These are phyloP conservation scores for Euphonia xanthogaster DNA, from an alignment of 2,797 vertebrate genomes.

Conservation along the genomic window DNA sequence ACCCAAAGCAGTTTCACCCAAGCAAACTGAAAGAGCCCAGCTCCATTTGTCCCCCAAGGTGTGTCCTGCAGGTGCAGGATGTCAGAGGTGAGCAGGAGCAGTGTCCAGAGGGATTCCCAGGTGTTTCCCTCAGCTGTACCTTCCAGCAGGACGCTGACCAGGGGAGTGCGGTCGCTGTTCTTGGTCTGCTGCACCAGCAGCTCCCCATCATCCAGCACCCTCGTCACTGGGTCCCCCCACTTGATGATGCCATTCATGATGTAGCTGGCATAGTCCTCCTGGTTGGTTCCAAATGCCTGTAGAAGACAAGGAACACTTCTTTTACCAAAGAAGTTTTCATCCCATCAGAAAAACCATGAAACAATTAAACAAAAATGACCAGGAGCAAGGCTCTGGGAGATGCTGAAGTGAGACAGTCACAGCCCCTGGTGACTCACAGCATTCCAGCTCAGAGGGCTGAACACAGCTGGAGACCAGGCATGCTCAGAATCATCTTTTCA, in stretches of 20 bases:
- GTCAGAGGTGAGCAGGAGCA: background rate
- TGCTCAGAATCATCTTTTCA: background rate
- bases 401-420: background rate
- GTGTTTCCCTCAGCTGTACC: conserved; percentile 66
- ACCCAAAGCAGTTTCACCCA: background rate
- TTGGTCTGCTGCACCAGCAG: conserved; percentile 94
- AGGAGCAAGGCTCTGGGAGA: background rate
- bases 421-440: background rate
- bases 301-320: background rate
- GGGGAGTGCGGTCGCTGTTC: conserved; percentile 93
- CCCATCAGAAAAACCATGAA: background rate
- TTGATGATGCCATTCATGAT: conserved; percentile 96
- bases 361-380: background rate
- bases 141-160: conserved; percentile 93
- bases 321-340: background rate
- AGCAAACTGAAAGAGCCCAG: background rate
- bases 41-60: accelerated
- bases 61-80: background rate
- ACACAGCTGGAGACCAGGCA: background rate
- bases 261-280: conserved; percentile 95
- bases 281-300: conserved; percentile 94
- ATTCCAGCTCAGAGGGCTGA: background rate
- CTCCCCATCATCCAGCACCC: conserved; percentile 88
- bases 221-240: conserved; percentile 91
- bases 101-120: accelerated